These are phyloP conservation scores for Hypolimnas misippus DNA, from an alignment of 2,888 invertebrate species.

Conservation along the genomic window DNA sequence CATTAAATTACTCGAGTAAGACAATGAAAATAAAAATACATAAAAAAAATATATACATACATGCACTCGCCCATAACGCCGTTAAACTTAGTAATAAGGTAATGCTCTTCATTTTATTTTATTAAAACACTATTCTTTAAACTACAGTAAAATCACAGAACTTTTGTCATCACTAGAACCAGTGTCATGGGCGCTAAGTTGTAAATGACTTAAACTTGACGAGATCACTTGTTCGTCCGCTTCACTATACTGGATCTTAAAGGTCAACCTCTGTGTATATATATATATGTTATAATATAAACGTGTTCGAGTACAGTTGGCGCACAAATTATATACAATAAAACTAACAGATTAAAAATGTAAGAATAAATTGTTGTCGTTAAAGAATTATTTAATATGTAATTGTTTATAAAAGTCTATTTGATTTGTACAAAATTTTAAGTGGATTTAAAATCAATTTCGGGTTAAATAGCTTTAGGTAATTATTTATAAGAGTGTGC, in stretches of 20 bases:
- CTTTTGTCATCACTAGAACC: constrained; percentile 33
- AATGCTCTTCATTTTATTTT: constrained; percentile 40
- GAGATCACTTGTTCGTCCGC: constrained; percentile 51
- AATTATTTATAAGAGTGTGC: too few relatives aligned
- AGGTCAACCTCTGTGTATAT: constrained; percentile 73
- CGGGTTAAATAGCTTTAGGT: too few relatives aligned
- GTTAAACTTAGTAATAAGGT: constrained; percentile 30
- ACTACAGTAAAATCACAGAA: constrained; percentile 27
- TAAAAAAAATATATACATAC: constrained; percentile 33
- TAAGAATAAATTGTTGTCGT: too few relatives aligned
- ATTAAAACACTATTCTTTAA: constrained; percentile 25
- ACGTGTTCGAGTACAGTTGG: constrained; percentile 57
- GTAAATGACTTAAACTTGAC: constrained; percentile 37
- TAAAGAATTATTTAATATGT: too few relatives aligned
- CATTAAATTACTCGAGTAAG: background rate
- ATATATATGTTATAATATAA: constrained; percentile 58
- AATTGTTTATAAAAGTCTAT: too few relatives aligned
- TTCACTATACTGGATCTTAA: constrained; percentile 67
- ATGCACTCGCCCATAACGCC: constrained; percentile 33
- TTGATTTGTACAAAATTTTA: too few relatives aligned
- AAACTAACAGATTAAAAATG: constrained; percentile 6
- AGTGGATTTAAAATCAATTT: too few relatives aligned
- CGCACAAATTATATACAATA: constrained; percentile 44
- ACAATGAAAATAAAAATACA: too few relatives aligned
- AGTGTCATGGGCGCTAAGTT: constrained; percentile 17